Conservation (phyloP, 2,888 invertebrate genomes). For the Trichacis sp. region DNA sequence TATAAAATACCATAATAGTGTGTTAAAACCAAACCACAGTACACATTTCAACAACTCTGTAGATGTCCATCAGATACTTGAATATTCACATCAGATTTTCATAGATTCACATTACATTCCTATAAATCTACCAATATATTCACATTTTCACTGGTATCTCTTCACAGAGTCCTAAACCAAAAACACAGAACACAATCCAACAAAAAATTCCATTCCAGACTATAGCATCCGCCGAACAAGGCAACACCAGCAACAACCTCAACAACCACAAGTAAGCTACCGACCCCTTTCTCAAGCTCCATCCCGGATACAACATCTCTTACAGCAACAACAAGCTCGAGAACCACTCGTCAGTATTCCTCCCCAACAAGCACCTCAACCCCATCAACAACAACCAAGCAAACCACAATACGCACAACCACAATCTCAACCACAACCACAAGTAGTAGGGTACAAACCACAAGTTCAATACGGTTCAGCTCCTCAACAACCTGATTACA, state of each 20-base stretch:
- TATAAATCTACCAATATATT: no score
- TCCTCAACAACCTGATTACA: conserved; percentile 53
- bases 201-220: no score
- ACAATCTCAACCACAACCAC: conserved; percentile 43
- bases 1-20: no score
- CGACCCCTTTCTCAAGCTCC: conserved; percentile 58
- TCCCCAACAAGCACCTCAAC: conserved; percentile 48
- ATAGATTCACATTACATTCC: no score
- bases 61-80: no score
- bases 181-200: no score
- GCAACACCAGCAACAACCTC: conserved; percentile 42
- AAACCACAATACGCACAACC: conserved; percentile 36
- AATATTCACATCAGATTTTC: no score
- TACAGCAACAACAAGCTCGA: conserved; percentile 57
- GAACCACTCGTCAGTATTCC: conserved; percentile 61
- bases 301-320: conserved; percentile 55
- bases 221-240: conserved; percentile 43
- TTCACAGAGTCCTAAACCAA: no score
- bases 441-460: conserved; percentile 51
- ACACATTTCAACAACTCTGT: no score
- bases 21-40: no score
- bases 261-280: conserved; percentile 48
- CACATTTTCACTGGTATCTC: no score
- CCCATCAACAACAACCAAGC: conserved; percentile 24
- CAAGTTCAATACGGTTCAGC: conserved; percentile 52